These are phyloP conservation scores for Pomacea maculata DNA, from an alignment of 1,140 invertebrate species.

Conservation along the genomic window DNA sequence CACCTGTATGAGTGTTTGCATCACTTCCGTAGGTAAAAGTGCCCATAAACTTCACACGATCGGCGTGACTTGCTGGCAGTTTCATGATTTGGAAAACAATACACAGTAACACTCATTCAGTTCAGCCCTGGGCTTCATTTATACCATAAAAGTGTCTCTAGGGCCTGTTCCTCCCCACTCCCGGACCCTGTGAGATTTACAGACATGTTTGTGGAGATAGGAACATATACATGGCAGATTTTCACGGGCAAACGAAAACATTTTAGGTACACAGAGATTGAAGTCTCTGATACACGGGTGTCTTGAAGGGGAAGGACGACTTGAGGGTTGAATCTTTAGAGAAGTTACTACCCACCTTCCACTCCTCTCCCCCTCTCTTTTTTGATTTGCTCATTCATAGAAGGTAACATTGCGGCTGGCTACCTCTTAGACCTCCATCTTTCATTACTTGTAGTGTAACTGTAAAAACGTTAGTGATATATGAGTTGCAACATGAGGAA, in stretches of 20 bases:
- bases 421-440: not conserved
- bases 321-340: not conserved
- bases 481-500: not conserved
- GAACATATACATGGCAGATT: not conserved
- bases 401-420: no score
- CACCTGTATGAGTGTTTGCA: no score
- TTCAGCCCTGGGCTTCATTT: no score
- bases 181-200: no score
- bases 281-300: not conserved
- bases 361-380: constrained; percentile 1
- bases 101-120: no score
- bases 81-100: no score
- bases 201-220: not conserved
- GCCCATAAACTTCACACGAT: no score
- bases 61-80: no score
- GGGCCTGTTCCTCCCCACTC: no score
- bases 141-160: no score
- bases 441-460: not conserved
- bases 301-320: not conserved
- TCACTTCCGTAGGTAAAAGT: no score
- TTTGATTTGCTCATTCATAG: not conserved
- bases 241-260: not conserved
- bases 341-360: not conserved
- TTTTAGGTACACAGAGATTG: not conserved
- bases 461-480: not conserved